Evolutionary conservation across 2,888 invertebrate species (phyloP).

Genomic region (Petrophora chlorosata): DNA sequence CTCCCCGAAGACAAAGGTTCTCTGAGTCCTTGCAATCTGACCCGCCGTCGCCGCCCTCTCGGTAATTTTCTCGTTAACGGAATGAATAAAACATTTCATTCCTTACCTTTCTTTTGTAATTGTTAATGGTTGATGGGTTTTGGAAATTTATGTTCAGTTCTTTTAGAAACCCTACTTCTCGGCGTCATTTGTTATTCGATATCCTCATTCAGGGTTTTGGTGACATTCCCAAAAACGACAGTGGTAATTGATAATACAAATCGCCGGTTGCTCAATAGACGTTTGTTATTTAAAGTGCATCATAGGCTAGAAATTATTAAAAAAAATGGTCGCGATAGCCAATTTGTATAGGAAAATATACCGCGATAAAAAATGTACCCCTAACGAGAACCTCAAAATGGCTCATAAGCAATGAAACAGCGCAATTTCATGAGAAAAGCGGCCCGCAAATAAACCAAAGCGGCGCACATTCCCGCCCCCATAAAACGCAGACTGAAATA

Average conservation of each 20-base stretch:
- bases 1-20: constrained; percentile 78
- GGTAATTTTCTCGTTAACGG: constrained; percentile 83
- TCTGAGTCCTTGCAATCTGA: constrained; percentile 78
- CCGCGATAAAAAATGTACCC: constrained; percentile 72
- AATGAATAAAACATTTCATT: constrained; percentile 84
- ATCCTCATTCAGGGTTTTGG: constrained; percentile 47
- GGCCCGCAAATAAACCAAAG: constrained; percentile 79
- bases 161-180: constrained; percentile 59
- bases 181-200: constrained; percentile 62
- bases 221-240: constrained; percentile 45
- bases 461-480: constrained; percentile 78
- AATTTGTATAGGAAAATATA: constrained; percentile 67
- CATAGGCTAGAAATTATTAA: constrained; percentile 52
- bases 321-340: constrained; percentile 56
- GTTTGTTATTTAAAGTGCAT: constrained; percentile 32
- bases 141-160: constrained; percentile 74
- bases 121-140: constrained; percentile 82
- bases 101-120: constrained; percentile 82
- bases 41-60: constrained; percentile 74
- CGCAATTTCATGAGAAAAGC: constrained; percentile 80
- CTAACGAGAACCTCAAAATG: constrained; percentile 77
- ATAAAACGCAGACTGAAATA: constrained; percentile 79
- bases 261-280: constrained; percentile 24
- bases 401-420: constrained; percentile 80
- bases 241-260: constrained; percentile 38